Conservation (phyloP, 2,888 invertebrate genomes). For the Metallyticus violacea region DNA sequence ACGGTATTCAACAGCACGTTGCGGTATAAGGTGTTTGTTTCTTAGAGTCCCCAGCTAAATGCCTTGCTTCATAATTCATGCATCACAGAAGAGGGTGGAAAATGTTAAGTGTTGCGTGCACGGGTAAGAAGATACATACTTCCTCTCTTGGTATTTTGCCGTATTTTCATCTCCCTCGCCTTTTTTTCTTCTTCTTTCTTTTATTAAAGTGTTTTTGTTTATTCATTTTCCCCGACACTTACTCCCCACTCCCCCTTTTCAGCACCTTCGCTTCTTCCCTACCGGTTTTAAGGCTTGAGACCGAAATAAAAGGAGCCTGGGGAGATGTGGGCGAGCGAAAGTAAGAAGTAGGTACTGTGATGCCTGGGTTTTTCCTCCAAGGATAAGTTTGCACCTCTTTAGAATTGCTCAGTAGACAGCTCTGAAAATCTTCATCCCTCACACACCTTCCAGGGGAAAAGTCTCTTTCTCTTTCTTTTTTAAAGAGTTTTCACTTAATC, state of each 20-base stretch:
- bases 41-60: neutral
- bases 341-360: neutral
- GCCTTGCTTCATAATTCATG: neutral
- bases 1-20: neutral
- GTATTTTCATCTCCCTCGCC: neutral
- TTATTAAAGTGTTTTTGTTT: constrained; percentile 24
- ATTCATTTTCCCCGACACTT: constrained; percentile 25
- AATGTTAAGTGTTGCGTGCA: neutral
- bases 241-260: neutral
- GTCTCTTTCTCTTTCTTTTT: neutral
- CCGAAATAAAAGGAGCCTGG: neutral
- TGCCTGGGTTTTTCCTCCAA: constrained; percentile 1
- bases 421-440: neutral
- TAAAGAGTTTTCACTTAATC: constrained; percentile 30
- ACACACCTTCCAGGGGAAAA: neutral
- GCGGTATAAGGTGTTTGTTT: neutral
- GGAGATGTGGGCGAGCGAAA: neutral
- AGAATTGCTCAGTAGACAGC: constrained; percentile 2
- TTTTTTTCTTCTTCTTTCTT: neutral
- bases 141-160: neutral
- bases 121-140: neutral
- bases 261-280: neutral
- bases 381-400: constrained; percentile 21
- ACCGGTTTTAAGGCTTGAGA: neutral
- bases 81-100: neutral